These are phyloP conservation scores for Leptopterna dolabrata DNA, from an alignment of 2,888 invertebrate species.

Conservation along the genomic window DNA sequence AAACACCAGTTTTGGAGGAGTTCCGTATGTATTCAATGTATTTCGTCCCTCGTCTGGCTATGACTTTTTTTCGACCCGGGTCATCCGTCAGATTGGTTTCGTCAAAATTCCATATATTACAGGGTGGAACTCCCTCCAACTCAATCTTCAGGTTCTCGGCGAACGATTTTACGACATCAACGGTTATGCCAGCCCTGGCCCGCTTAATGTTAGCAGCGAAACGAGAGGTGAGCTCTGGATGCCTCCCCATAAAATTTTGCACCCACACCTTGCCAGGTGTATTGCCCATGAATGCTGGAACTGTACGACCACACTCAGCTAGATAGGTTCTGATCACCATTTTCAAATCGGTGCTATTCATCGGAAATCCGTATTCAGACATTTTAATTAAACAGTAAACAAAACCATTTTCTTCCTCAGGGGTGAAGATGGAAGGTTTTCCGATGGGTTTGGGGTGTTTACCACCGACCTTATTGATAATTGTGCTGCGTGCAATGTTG, in stretches of 20 bases:
- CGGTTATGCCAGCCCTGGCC: constrained; percentile 59
- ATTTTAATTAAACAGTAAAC: constrained; percentile 59
- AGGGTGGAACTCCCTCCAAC: constrained; percentile 59
- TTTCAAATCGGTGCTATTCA: constrained; percentile 58
- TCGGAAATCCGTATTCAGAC: constrained; percentile 63
- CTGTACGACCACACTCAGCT: constrained; percentile 18
- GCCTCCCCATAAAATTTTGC: constrained; percentile 59
- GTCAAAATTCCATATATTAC: constrained; percentile 65
- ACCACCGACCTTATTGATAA: constrained; percentile 59
- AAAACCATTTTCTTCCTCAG: constrained; percentile 61
- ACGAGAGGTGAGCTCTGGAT: constrained; percentile 55
- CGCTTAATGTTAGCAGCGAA: constrained; percentile 62
- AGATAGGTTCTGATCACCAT: constrained; percentile 12
- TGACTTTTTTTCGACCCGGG: constrained; percentile 63
- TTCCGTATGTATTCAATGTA: constrained; percentile 65
- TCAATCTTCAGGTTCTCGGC: constrained; percentile 59
- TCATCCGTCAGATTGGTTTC: constrained; percentile 63
- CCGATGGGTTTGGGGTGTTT: constrained; percentile 55
- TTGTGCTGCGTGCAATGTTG: too few species aligned
- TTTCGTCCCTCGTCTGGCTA: constrained; percentile 64
- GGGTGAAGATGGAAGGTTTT: constrained; percentile 58
- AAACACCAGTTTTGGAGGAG: constrained; percentile 63
- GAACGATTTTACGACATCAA: constrained; percentile 59
- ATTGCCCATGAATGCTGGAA: constrained; percentile 57
- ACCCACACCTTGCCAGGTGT: constrained; percentile 63